phyloP scores from a whole-genome alignment of 2,888 invertebrate species.

The Thymelicus acteon region DNA sequence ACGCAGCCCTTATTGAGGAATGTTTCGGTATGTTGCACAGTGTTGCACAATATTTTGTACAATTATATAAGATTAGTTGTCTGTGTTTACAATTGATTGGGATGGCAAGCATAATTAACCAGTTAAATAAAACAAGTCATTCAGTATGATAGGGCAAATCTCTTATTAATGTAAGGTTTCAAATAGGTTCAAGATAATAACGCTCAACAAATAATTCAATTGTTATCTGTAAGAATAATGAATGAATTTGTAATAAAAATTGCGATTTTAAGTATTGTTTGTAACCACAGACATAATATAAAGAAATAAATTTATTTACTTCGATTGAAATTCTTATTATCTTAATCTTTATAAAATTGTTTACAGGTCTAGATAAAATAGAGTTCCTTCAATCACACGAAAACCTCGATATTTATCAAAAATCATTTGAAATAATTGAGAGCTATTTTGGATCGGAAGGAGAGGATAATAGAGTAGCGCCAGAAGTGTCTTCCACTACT shows the following conservation, averaged over 20 bases:
- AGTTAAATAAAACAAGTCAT: no score
- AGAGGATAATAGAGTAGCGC: conserved; percentile 92
- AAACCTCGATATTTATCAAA: conserved; percentile 98
- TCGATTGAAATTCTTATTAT: not conserved
- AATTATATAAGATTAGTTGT: not conserved
- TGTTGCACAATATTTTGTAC: not conserved
- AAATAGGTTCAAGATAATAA: no score
- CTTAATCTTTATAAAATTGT: conserved; percentile 18
- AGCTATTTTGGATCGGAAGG: conserved; percentile 97
- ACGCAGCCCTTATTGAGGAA: conserved; percentile 96
- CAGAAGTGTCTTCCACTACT: conserved; percentile 89
- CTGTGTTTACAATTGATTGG: not conserved
- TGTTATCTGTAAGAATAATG: no score
- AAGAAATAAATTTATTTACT: no score
- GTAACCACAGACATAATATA: no score
- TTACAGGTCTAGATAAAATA: conserved; percentile 97
- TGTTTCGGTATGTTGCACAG: conserved; percentile 90
- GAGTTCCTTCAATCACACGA: conserved; percentile 99
- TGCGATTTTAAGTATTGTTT: no score
- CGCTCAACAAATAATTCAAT: no score
- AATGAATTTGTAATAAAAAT: no score
- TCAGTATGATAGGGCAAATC: not conserved
- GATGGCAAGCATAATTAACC: no score
- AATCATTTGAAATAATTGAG: conserved; percentile 98
- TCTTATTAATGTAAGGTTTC: no score